Evolutionary conservation across 2,888 invertebrate species (phyloP).

Genomic region (Gymnosoma rotundatum): DNA sequence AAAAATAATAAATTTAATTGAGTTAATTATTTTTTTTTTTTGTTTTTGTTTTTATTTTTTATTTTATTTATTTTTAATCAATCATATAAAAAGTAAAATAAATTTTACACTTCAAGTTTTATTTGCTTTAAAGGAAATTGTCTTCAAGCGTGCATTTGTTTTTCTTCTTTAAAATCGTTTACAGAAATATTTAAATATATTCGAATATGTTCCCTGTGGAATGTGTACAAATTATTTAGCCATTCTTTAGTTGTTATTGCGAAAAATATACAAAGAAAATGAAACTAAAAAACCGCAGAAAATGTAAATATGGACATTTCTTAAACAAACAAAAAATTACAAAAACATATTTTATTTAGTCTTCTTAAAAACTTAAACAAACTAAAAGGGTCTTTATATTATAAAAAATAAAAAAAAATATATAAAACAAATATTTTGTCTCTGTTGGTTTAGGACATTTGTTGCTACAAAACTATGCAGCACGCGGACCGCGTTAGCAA

Average conservation of each 20-base stretch:
- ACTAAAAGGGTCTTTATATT: neutral
- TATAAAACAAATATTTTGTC: too few species aligned
- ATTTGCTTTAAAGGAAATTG: too few species aligned
- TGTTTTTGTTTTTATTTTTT: too few species aligned
- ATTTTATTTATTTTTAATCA: too few species aligned
- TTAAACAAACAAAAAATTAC: neutral
- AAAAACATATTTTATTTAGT: neutral
- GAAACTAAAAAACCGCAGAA: conserved; percentile 10
- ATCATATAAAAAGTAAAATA: too few species aligned
- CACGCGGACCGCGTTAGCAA: neutral
- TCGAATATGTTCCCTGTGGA: neutral
- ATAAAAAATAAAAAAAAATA: too few species aligned
- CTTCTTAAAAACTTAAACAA: neutral
- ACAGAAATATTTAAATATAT: neutral
- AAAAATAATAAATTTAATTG: neutral
- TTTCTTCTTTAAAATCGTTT: too few species aligned
- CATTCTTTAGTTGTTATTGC: conserved; percentile 4
- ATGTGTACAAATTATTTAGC: conserved; percentile 12
- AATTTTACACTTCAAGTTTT: too few species aligned
- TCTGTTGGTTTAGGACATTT: neutral
- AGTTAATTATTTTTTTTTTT: too few species aligned
- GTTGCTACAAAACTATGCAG: neutral
- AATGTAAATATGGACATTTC: conserved; percentile 34
- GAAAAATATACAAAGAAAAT: neutral
- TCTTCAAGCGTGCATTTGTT: too few species aligned